A percentile compares a stretch with the other conserved stretches of the same genome.
Conservation (phyloP, 2,113 vertebrate species). For the Hippocampus comes region DNA sequence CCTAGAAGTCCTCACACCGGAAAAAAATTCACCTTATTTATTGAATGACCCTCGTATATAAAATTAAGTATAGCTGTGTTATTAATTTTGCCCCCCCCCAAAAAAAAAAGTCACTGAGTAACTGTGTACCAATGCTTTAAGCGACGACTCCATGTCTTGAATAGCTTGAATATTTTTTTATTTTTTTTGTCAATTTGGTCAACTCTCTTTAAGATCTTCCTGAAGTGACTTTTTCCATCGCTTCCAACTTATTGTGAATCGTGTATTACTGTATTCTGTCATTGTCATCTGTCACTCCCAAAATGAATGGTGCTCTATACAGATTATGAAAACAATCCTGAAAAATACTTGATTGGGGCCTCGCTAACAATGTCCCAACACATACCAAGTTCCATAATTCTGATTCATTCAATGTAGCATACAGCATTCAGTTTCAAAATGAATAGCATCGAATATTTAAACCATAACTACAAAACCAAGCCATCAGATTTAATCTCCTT, state of each 20-base stretch:
- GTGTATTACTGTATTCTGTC: not conserved
- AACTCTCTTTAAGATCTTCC: not conserved
- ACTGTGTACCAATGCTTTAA: no score
- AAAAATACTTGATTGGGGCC: not conserved
- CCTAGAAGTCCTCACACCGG: no score
- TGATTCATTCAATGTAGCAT: not conserved
- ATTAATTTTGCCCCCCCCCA: no score
- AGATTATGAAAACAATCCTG: not conserved
- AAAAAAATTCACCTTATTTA: no score
- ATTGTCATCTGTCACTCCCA: not conserved
- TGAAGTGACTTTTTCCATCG: not conserved
- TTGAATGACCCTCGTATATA: no score
- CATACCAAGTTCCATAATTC: not conserved
- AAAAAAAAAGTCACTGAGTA: no score
- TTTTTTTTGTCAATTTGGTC: not conserved
- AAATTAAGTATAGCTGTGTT: no score
- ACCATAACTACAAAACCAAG: not conserved
- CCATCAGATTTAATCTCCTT: slow-evolving; percentile 18
- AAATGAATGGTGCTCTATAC: not conserved
- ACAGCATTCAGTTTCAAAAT: not conserved
- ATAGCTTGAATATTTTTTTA: no score
- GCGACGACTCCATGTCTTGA: no score
- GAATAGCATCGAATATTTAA: not conserved
- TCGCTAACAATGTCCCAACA: not conserved
- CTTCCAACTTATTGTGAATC: not conserved